These are phyloP conservation scores for Tupiocoris notatus DNA, from an alignment of 2,888 invertebrate genomes.

Conservation along the genomic window DNA sequence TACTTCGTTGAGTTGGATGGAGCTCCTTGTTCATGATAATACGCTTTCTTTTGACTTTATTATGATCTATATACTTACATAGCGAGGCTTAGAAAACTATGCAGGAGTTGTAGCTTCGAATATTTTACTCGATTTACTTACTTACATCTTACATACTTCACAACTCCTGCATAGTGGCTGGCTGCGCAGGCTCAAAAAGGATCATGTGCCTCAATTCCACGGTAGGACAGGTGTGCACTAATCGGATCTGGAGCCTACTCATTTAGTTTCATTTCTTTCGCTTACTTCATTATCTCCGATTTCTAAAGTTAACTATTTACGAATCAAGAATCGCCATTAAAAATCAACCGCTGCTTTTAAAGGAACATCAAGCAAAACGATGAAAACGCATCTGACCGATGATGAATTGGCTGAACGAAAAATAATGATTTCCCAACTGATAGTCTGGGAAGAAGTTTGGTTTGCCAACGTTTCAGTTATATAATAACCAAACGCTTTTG, in stretches of 20 bases:
- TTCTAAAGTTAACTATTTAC: no score
- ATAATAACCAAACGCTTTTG: no score
- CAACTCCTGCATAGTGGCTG: slow-evolving; percentile 37
- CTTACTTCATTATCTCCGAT: background rate
- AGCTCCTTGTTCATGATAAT: slow-evolving; percentile 17
- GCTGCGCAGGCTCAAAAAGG: slow-evolving; percentile 31
- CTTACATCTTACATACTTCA: background rate
- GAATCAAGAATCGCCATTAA: no score
- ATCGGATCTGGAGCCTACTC: background rate
- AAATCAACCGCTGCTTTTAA: no score
- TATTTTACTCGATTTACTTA: background rate
- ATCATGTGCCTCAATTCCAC: slow-evolving; percentile 37
- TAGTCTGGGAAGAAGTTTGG: no score
- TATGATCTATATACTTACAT: background rate
- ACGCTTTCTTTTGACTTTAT: background rate
- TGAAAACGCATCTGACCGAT: no score
- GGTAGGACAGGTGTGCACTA: slow-evolving; percentile 40
- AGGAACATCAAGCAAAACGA: no score
- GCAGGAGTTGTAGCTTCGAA: slow-evolving; percentile 27
- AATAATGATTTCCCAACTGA: no score
- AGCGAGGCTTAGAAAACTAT: slow-evolving; percentile 17
- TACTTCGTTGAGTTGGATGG: slow-evolving; percentile 17
- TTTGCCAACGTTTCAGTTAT: no score
- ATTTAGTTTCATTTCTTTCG: background rate
- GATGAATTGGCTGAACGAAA: no score